phyloP scores from a whole-genome alignment of 2,797 vertebrate genomes.

The Hydrocynus forskahlii region DNA sequence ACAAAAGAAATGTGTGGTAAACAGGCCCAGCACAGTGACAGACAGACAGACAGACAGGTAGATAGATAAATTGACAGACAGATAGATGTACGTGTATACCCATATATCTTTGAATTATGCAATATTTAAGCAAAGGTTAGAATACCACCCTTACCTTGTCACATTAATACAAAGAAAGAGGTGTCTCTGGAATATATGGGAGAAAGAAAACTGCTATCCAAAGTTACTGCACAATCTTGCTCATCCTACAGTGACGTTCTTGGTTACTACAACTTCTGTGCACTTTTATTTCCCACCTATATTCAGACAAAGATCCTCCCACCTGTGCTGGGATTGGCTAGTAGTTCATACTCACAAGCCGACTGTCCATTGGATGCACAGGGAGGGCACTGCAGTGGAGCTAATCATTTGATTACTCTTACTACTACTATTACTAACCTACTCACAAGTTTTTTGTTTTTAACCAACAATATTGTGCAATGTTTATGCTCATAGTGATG shows the following conservation, averaged over 20 bases:
- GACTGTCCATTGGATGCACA: neutral
- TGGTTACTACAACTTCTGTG: neutral
- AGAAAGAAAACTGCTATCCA: neutral
- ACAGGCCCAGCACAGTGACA: neutral
- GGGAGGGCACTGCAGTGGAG: neutral
- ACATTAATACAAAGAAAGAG: neutral
- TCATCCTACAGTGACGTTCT: constrained; percentile 12
- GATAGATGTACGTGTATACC: neutral
- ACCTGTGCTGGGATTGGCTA: constrained; percentile 5
- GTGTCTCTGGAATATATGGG: neutral
- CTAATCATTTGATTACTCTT: neutral
- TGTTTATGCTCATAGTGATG: too few relatives aligned
- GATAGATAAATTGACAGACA: neutral
- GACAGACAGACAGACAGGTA: neutral
- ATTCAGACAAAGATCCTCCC: neutral
- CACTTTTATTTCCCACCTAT: neutral
- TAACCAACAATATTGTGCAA: too few relatives aligned
- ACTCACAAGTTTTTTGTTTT: too few relatives aligned
- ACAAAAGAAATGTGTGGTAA: neutral
- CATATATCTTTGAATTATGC: neutral
- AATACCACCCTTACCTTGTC: constrained; percentile 19
- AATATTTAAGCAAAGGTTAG: neutral
- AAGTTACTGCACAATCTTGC: neutral
- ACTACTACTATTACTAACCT: neutral
- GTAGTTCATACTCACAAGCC: neutral